Conservation (phyloP, 2,797 vertebrate genomes). For the Glossophaga mutica region DNA sequence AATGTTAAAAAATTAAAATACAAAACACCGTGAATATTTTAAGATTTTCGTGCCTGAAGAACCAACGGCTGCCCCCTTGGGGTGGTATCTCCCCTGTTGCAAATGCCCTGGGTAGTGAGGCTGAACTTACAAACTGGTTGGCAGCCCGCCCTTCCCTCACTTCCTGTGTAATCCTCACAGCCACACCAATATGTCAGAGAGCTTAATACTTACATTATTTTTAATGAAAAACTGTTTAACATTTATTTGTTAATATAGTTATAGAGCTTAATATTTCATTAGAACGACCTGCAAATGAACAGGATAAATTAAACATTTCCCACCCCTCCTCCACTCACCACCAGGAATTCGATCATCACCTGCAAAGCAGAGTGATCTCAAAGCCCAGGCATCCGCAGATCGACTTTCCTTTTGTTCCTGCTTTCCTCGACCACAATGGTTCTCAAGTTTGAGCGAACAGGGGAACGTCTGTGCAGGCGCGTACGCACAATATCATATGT, state of each 20-base stretch:
- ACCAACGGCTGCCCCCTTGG: not conserved
- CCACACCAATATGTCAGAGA: not conserved
- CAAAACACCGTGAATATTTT: not conserved
- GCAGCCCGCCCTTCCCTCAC: not conserved
- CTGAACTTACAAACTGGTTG: not conserved
- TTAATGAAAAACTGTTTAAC: not conserved
- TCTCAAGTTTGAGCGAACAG: not conserved
- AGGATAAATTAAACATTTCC: not conserved
- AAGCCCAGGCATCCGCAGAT: not conserved
- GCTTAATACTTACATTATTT: not conserved
- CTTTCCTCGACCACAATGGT: not conserved
- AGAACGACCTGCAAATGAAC: not conserved
- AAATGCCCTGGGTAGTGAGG: not conserved
- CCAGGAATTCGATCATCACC: not conserved
- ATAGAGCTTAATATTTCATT: not conserved
- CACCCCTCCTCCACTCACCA: not conserved
- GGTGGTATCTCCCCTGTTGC: not conserved
- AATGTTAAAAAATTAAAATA: not conserved
- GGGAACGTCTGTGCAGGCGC: not conserved
- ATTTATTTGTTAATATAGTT: not conserved
- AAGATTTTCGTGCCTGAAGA: not conserved
- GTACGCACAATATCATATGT: not conserved
- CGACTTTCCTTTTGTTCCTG: not conserved
- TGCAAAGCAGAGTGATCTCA: not conserved
- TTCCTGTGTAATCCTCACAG: not conserved